Base-by-base conservation (phyloP, 2,797 vertebrate species). In the Artibeus lituratus region DNA sequence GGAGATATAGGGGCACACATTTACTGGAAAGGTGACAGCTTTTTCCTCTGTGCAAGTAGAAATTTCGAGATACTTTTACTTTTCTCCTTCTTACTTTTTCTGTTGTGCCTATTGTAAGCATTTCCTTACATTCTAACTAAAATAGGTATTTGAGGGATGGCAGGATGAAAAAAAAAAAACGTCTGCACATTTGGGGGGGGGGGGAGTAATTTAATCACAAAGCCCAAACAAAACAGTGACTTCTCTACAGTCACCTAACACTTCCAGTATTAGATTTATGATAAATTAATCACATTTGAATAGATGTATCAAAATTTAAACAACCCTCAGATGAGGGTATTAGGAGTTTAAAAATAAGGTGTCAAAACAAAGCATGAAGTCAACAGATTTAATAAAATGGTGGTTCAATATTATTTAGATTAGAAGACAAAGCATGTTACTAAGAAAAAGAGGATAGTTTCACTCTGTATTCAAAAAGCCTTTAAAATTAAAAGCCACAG, bases 341-440 rank as follows among this genome's bases (percentile, higher is more conserved):
- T 87, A 93, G 16, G 29, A 80, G 24, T 47, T 62, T 80, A 92
- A 82, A 86, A 95, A 76, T 82, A 73, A 69, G 53, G 42, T 73
- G 19, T 67, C 53, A 84, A 87, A 92, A 86, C n/a, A 92, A 73
- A 70, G 53, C 77, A 57, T 9, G 22, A 93, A 88, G 5, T 86
- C 24, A 85, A 88, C 3, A 85, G 24, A 92, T 39, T 72, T 65
- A 94, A 91, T 77, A 42, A 81, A 85, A 82, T 76, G 77, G 22
- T 90, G 26, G 32, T 15, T 96, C 55, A 87, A 14, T 69, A 69
- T 77, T 82, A 82, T 67, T 59, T 94, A 22, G 35, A 80, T 85
- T 82, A 90, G 84, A 94, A 94, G 55, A 62, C 42, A 94, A 92
- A 74, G 67, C 44, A 77, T 16, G n/a, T 29, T 82, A 89, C n/a